Conservation (phyloP, 2,113 vertebrate species). For the Callospermophilus lateralis region DNA sequence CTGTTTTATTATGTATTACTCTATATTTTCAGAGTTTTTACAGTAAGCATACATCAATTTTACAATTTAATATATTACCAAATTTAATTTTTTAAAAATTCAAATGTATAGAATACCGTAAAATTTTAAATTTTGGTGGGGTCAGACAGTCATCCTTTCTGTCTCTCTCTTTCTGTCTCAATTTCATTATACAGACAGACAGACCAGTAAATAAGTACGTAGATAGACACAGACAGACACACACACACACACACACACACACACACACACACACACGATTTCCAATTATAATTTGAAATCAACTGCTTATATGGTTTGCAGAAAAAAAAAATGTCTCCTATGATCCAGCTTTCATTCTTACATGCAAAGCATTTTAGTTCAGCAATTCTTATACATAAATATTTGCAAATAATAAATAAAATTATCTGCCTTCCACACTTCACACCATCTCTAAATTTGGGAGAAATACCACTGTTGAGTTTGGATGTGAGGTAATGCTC, state of each 20-base stretch:
- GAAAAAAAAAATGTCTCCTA: background rate
- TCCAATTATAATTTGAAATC: background rate
- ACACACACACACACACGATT: background rate
- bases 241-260: background rate
- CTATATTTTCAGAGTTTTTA: background rate
- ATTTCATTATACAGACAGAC: background rate
- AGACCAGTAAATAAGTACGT: background rate
- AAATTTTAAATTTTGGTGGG: background rate
- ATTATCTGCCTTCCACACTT: background rate
- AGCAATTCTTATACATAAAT: background rate
- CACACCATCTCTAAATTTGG: background rate
- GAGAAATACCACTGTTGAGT: background rate
- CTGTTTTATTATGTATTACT: background rate
- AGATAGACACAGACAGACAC: too few species aligned
- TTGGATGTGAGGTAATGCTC: too few species aligned
- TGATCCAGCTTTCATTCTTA: background rate
- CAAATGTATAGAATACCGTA: background rate
- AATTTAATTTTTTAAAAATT: slow-evolving; percentile 24
- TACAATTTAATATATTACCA: background rate
- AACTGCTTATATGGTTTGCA: background rate
- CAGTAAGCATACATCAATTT: background rate
- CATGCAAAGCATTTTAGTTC: background rate
- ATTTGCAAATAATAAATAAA: background rate
- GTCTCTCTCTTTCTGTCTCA: background rate
- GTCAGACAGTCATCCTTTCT: background rate